These are phyloP conservation scores for Hipposideros armiger DNA, from an alignment of 2,113 vertebrate species.

Conservation along the genomic window DNA sequence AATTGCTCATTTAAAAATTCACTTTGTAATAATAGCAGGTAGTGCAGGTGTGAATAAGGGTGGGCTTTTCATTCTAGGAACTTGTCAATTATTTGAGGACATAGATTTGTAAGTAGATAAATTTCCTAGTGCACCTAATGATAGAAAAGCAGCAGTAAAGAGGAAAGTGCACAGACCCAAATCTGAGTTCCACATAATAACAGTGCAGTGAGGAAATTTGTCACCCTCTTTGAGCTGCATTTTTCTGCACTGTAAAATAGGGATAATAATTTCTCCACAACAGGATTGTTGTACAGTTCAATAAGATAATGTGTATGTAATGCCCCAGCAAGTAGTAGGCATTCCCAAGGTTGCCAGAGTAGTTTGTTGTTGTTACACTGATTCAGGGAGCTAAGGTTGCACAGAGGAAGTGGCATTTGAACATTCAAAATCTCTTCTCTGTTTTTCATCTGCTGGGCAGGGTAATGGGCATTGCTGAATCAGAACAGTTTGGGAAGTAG, in stretches of 20 bases:
- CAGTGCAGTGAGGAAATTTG: not conserved
- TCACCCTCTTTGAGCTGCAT: not conserved
- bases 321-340: not conserved
- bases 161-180: not conserved
- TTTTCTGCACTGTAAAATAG: constrained; percentile 24
- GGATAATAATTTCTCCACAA: not conserved
- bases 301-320: not conserved
- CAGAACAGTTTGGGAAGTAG: not conserved
- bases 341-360: not conserved
- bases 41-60: not conserved
- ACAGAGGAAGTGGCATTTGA: not conserved
- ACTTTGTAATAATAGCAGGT: not conserved
- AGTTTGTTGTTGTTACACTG: not conserved
- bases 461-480: not conserved
- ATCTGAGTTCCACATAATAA: not conserved
- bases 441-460: not conserved
- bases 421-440: not conserved
- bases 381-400: not conserved
- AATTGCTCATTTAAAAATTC: constrained; percentile 7
- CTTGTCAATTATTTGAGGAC: not conserved
- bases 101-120: not conserved
- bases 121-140: not conserved
- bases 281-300: not conserved
- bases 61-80: not conserved
- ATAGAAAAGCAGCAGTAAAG: not conserved